Conservation (phyloP, 2,113 vertebrate species). For the Ciconia stormi region DNA sequence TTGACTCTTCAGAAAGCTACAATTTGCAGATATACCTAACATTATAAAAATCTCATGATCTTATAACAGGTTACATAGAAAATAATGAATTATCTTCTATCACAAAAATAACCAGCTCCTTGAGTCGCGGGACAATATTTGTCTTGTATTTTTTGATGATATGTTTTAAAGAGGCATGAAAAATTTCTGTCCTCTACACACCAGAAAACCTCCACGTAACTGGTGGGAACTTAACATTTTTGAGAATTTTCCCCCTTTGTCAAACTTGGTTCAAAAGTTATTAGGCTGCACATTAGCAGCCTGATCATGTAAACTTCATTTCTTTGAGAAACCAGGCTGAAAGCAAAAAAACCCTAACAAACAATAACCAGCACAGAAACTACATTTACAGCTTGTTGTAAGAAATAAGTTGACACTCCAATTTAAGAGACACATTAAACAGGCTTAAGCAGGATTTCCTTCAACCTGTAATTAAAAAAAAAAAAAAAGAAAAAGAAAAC, state of each 20-base stretch:
- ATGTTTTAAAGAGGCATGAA: neutral
- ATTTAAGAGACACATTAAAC: slow-evolving; percentile 14
- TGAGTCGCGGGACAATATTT: neutral
- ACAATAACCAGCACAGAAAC: neutral
- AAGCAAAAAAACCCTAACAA: neutral
- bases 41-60: neutral
- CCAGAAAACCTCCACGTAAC: neutral
- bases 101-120: neutral
- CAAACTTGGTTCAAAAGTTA: neutral
- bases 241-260: neutral
- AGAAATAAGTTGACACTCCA: neutral
- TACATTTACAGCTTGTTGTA: neutral
- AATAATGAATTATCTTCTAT: neutral
- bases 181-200: neutral
- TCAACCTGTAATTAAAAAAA: slow-evolving; percentile 43
- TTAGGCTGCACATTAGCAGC: neutral
- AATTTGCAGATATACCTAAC: neutral
- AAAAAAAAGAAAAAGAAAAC: slow-evolving; percentile 25
- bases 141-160: neutral
- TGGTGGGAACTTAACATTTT: neutral
- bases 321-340: neutral
- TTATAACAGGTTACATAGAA: neutral
- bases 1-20: neutral
- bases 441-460: slow-evolving; percentile 52
- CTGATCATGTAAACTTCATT: neutral